Base-by-base conservation (phyloP, 2,113 vertebrate species). In the Ameiurus melas region DNA sequence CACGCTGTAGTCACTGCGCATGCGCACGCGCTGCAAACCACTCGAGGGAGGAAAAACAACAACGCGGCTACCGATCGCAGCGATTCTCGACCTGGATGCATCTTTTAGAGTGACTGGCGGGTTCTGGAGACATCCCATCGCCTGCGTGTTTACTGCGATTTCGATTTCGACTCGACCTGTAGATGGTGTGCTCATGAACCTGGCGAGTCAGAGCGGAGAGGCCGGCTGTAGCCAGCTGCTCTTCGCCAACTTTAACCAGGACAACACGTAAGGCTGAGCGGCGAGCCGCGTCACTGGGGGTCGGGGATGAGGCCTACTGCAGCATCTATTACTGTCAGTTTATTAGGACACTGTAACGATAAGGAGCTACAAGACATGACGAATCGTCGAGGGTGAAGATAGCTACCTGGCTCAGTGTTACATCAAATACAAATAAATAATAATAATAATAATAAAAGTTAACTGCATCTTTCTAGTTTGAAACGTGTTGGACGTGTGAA, bases 211-310 rank as follows among this genome's bases (percentile, higher is more conserved):
- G 94, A 99, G 97, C 94, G 97, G 97, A 93, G 98, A 99, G 92
- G 96, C 97, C 92, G 97, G 97, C 94, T 96, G 96, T 85, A 96
- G 96, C 96, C 97, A 98, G 96, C 97, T 99, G 92, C 97, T 99
- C 90, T 99, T 99, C 96, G 98, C 98, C 94, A 99, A 98, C 97
- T 99, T 99, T 92, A 99, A 99, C 96, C 98, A 99, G 96, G 97
- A 99, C 92, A 98, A 97, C 97, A 99, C 97, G 98, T 99, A 98
- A 97, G 98, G 90, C 93, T 84, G 89, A 93, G 85, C 92, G 90
- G 91, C 86, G 85, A 90, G 85, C 80, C 79, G 90, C 66, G 64
- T 64, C 33, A 64, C 17, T 83, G 84, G 36, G 91, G 86, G 30
- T 58, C 89, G 84, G 89, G 89, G 70, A 53, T 90, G 78, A 25